Conservation (phyloP, 2,888 invertebrate genomes). For the Listrodromus nycthemerus region DNA sequence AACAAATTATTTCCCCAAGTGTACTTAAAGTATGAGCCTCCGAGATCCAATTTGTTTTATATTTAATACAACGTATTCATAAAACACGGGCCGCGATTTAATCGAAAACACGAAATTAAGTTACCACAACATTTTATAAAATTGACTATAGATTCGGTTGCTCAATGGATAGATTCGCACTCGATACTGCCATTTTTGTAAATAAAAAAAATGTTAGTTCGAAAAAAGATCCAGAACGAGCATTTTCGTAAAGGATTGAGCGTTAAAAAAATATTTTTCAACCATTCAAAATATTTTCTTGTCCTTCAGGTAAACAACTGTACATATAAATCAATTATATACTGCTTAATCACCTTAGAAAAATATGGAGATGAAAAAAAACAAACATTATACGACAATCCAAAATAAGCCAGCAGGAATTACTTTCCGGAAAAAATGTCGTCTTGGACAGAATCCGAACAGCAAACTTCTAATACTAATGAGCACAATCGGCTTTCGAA, state of each 20-base stretch:
- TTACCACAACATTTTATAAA: background rate
- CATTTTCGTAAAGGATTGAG: background rate
- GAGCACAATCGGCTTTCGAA: conserved; percentile 26
- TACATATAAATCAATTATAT: background rate
- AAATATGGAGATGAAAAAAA: background rate
- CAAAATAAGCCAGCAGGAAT: conserved; percentile 21
- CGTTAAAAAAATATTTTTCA: background rate
- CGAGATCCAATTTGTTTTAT: background rate
- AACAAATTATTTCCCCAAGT: background rate
- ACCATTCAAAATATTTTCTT: background rate
- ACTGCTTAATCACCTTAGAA: background rate
- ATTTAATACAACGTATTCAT: background rate
- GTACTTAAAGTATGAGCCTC: background rate
- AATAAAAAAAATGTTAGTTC: background rate
- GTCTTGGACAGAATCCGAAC: conserved; percentile 19
- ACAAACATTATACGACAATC: conserved; percentile 33
- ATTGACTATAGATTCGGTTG: background rate
- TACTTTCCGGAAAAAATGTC: conserved; percentile 2
- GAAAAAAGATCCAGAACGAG: background rate
- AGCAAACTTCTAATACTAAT: conserved; percentile 27
- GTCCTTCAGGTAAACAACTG: background rate
- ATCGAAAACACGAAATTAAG: background rate
- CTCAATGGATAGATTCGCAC: background rate
- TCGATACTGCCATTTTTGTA: background rate
- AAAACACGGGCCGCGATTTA: background rate